Evolutionary conservation across 1,140 invertebrate species (phyloP).

Genomic region (Sminthurides bifidus): DNA sequence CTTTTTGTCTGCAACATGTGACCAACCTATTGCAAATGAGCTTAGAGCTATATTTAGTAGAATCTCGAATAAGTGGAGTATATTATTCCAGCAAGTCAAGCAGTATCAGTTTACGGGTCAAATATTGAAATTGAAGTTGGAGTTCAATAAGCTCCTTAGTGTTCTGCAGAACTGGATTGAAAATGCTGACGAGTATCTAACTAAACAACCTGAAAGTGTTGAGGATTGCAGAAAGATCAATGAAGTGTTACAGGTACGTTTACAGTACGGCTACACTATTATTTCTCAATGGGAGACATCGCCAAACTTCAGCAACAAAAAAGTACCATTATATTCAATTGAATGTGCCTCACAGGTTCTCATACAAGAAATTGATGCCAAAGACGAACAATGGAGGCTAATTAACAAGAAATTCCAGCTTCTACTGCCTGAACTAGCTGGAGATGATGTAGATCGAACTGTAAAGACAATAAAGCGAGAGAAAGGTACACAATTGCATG

Average conservation of each 20-base stretch:
- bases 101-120: conserved; percentile 79
- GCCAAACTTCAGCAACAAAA: not conserved
- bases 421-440: conserved; percentile 74
- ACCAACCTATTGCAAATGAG: conserved; percentile 61
- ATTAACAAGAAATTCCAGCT: conserved; percentile 80
- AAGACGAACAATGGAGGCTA: conserved; percentile 78
- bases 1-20: conserved; percentile 75
- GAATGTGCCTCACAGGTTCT: conserved; percentile 26
- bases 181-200: conserved; percentile 57
- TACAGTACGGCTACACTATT: conserved; percentile 29
- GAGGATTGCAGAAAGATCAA: conserved; percentile 65
- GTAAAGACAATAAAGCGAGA: conserved; percentile 79
- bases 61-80: conserved; percentile 65
- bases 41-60: conserved; percentile 59
- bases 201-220: conserved; percentile 56
- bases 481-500: conserved; percentile 45
- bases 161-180: conserved; percentile 65
- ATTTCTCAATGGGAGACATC: conserved; percentile 2
- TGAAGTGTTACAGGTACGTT: conserved; percentile 52
- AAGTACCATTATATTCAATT: not conserved
- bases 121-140: conserved; percentile 63
- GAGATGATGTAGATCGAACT: conserved; percentile 79
- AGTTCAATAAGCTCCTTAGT: conserved; percentile 64
- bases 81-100: conserved; percentile 61
- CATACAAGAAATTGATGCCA: conserved; percentile 67